These are phyloP conservation scores for Trichogramma evanescens DNA, from an alignment of 2,888 invertebrate species.

Conservation along the genomic window DNA sequence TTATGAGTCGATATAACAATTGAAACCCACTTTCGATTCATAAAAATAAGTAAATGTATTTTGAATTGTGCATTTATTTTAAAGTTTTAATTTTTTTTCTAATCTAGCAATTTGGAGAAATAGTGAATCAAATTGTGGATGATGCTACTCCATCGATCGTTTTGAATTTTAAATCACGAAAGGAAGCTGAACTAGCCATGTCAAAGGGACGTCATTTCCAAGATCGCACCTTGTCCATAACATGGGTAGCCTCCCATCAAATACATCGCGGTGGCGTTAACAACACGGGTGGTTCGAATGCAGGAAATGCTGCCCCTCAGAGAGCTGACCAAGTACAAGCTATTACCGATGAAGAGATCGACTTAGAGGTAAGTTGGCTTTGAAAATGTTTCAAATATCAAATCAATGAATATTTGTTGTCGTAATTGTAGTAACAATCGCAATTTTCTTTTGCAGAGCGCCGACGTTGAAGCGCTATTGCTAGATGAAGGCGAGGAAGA, in stretches of 20 bases:
- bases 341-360: conserved; percentile 37
- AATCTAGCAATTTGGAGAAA: conserved; percentile 75
- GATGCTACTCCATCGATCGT: conserved; percentile 68
- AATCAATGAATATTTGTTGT: not conserved
- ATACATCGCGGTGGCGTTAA: conserved; percentile 47
- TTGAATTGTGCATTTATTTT: not conserved
- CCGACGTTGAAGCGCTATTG: conserved; percentile 59
- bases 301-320: conserved; percentile 16
- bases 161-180: conserved; percentile 67
- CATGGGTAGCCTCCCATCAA: conserved; percentile 49
- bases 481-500: conserved; percentile 81
- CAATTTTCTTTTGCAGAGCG: conserved; percentile 37
- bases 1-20: not conserved
- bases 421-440: no score
- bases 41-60: not conserved
- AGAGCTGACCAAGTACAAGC: conserved; percentile 39
- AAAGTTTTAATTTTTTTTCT: conserved; percentile 6
- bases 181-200: conserved; percentile 73
- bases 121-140: conserved; percentile 74
- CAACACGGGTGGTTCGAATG: conserved; percentile 27
- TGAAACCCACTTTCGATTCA: not conserved
- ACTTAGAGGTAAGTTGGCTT: conserved; percentile 37
- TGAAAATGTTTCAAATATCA: not conserved
- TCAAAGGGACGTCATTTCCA: conserved; percentile 71
- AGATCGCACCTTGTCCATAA: conserved; percentile 52